These are phyloP conservation scores for Smittia sp. DNA, from an alignment of 2,888 invertebrate species.

Conservation along the genomic window DNA sequence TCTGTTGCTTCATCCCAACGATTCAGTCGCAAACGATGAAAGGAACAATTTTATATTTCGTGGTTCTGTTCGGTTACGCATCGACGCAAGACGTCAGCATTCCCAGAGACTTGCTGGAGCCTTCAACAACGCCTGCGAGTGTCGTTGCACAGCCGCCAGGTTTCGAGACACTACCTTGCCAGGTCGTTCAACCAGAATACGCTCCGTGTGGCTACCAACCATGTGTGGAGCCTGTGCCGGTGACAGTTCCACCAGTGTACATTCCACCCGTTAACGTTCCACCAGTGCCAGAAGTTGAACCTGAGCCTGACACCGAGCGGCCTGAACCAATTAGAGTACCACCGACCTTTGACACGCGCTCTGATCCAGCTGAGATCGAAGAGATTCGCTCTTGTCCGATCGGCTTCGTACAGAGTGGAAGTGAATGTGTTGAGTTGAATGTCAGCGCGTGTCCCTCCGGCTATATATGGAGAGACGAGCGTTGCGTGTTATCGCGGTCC, in stretches of 20 bases:
- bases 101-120: background rate
- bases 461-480: constrained; percentile 7
- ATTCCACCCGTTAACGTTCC: no score
- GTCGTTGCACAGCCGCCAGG: no score
- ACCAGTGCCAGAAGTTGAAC: no score
- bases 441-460: background rate
- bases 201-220: no score
- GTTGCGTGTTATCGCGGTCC: constrained; percentile 18
- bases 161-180: no score
- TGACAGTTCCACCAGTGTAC: no score
- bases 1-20: background rate
- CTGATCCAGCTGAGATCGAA: background rate
- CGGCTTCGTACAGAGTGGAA: background rate
- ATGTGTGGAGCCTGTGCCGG: no score
- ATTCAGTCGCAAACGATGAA: background rate
- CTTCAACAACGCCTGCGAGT: background rate
- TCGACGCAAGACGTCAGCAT: background rate
- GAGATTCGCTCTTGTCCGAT: constrained; percentile 18
- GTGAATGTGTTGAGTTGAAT: background rate
- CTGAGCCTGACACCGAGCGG: no score
- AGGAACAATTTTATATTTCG: background rate
- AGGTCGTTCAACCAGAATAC: no score
- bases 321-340: no score
- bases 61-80: background rate
- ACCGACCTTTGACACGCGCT: background rate